Percentiles rank a stretch among this genome's conserved stretches.
These are phyloP conservation scores for Xiphydria camelus DNA, from an alignment of 2,888 invertebrate genomes.

Conservation along the genomic window DNA sequence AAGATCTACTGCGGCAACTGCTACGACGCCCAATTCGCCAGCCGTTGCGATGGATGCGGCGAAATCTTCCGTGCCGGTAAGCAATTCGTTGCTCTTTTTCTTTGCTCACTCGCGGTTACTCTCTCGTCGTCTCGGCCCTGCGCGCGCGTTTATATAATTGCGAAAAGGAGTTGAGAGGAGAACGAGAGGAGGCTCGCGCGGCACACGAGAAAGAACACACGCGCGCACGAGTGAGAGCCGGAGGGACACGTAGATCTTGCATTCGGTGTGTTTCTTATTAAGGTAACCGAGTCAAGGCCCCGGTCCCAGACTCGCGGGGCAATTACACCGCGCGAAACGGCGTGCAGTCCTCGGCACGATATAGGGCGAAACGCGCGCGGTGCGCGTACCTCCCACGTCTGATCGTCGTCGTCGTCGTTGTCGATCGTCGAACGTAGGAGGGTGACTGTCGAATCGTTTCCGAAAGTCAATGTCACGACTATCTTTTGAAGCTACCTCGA, in stretches of 20 bases:
- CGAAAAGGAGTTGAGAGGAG: slow-evolving; percentile 8
- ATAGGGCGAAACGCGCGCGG: too few relatives aligned
- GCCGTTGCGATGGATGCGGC: slow-evolving; percentile 97
- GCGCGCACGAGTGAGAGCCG: slow-evolving; percentile 12
- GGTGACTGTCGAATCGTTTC: too few relatives aligned
- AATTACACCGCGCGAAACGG: not conserved
- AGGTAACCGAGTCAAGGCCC: slow-evolving; percentile 54
- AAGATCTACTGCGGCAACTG: slow-evolving; percentile 99
- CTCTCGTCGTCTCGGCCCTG: too few relatives aligned
- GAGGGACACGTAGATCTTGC: slow-evolving; percentile 36
- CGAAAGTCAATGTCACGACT: too few relatives aligned
- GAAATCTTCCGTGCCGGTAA: slow-evolving; percentile 99
- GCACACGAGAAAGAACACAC: slow-evolving; percentile 23
- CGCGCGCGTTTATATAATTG: too few relatives aligned
- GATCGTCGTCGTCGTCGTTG: not conserved
- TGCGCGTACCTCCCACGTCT: not conserved
- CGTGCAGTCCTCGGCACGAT: not conserved
- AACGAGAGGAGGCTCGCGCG: slow-evolving; percentile 22
- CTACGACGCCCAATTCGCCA: slow-evolving; percentile 99
- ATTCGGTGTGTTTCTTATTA: slow-evolving; percentile 50
- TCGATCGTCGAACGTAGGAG: too few relatives aligned
- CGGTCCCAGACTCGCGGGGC: slow-evolving; percentile 7
- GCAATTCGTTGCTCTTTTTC: slow-evolving; percentile 49
- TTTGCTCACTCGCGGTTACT: too few relatives aligned
- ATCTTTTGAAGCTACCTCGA: too few relatives aligned